phyloP scores from a whole-genome alignment of 2,113 vertebrate genomes.

The Dinomys branickii region DNA sequence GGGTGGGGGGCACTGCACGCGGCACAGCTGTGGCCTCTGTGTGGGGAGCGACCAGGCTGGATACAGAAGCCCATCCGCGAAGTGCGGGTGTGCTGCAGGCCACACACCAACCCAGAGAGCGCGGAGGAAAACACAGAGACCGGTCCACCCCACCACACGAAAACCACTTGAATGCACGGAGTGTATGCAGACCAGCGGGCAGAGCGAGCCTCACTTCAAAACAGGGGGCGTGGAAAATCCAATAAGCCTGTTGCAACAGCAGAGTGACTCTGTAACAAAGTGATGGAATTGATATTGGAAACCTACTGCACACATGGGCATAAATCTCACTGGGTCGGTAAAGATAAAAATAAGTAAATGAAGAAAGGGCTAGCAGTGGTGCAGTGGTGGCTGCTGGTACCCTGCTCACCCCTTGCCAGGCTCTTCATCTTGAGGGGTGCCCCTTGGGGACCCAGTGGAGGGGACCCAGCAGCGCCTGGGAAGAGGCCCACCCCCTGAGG shows the following conservation, averaged over 20 bases:
- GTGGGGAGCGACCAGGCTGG: not conserved
- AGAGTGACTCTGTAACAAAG: not conserved
- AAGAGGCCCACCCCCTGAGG: not conserved
- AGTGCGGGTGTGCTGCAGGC: not conserved
- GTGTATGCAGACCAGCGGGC: fast-evolving
- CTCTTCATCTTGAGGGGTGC: fast-evolving
- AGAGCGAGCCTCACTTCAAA: fast-evolving
- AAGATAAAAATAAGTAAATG: not conserved
- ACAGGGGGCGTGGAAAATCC: fast-evolving
- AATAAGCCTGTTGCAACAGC: fast-evolving
- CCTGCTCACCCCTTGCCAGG: fast-evolving
- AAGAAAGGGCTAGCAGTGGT: fast-evolving
- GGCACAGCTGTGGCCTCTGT: not conserved
- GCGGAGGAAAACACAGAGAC: fast-evolving
- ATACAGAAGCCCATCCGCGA: not conserved
- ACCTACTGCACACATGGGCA: no score
- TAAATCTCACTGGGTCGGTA: not conserved
- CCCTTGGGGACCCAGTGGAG: fast-evolving
- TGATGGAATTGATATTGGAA: fast-evolving
- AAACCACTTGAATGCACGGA: fast-evolving
- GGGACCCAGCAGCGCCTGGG: no score
- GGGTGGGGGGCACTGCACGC: fast-evolving
- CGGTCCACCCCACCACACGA: fast-evolving
- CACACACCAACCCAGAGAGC: not conserved
- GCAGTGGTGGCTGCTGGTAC: fast-evolving